Conservation (phyloP, 2,888 invertebrate species). For the Habrosyne pyritoides region DNA sequence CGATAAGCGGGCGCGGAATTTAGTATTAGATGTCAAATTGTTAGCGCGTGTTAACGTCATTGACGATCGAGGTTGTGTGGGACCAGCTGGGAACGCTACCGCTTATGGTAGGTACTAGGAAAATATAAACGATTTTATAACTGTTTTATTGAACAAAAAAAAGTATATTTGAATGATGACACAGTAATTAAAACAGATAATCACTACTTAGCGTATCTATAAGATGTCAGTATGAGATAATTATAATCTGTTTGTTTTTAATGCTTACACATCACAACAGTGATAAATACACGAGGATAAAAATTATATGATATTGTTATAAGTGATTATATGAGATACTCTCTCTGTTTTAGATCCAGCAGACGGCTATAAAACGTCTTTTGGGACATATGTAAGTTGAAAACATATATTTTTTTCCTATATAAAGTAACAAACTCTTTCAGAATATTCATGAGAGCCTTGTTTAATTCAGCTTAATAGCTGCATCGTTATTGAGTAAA, state of each 20-base stretch:
- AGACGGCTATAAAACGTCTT: constrained; percentile 38
- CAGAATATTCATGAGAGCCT: too few relatives aligned
- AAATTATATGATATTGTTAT: too few relatives aligned
- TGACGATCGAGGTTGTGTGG: constrained; percentile 67
- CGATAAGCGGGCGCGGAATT: constrained; percentile 18
- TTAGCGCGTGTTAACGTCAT: constrained; percentile 65
- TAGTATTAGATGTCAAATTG: constrained; percentile 56
- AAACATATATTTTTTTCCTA: neutral
- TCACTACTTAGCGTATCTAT: too few relatives aligned
- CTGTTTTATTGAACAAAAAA: too few relatives aligned
- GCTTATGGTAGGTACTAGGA: constrained; percentile 59
- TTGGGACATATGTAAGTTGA: constrained; percentile 64
- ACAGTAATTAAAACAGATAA: neutral
- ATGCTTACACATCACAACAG: too few relatives aligned
- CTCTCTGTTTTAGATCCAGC: constrained; percentile 55
- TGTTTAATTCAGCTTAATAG: too few relatives aligned
- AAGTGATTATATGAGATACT: too few relatives aligned
- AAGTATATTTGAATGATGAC: neutral
- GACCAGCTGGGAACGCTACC: constrained; percentile 67
- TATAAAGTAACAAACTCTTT: too few relatives aligned
- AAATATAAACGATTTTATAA: constrained; percentile 13
- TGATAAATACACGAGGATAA: too few relatives aligned
- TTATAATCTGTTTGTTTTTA: too few relatives aligned
- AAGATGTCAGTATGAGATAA: too few relatives aligned
- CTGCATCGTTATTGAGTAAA: too few relatives aligned